Evolutionary conservation across 2,888 invertebrate genomes (phyloP).

Genomic region (Chymomyza caudatula): DNA sequence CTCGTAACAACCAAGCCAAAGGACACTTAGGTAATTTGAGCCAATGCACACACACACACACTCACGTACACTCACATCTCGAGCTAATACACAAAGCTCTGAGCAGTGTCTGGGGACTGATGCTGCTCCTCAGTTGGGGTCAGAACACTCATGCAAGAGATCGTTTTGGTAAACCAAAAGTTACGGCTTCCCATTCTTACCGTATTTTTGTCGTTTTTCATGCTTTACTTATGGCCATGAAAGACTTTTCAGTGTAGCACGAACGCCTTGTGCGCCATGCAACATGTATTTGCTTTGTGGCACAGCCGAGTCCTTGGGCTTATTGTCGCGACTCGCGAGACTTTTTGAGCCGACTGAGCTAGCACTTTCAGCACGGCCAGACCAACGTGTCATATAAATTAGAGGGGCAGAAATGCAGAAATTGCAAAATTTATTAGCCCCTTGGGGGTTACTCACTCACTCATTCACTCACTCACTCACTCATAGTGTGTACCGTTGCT

Average conservation of each 20-base stretch:
- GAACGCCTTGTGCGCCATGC: conserved; percentile 31
- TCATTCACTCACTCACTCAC: neutral
- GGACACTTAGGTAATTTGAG: conserved; percentile 60
- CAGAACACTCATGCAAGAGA: conserved; percentile 8
- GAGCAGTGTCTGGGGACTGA: neutral
- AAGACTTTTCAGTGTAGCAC: conserved; percentile 50
- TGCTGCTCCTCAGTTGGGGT: conserved; percentile 21
- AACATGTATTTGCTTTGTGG: conserved; percentile 67
- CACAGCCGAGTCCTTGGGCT: conserved; percentile 30
- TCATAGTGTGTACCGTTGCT: neutral
- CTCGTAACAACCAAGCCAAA: conserved; percentile 36
- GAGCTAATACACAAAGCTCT: neutral
- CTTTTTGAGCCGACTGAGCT: neutral
- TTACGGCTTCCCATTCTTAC: conserved; percentile 39
- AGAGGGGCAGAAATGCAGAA: conserved; percentile 62
- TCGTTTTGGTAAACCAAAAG: conserved; percentile 53
- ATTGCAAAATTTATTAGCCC: conserved; percentile 74
- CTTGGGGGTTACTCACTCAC: conserved; percentile 37
- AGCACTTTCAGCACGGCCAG: neutral
- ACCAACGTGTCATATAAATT: conserved; percentile 58
- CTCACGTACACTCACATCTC: too few species aligned
- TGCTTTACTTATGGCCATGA: conserved; percentile 46
- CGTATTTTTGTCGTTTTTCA: conserved; percentile 3
- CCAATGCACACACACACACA: conserved; percentile 38
- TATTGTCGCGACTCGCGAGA: neutral